Conservation (phyloP, 2,113 vertebrate genomes). For the Tetrax tetrax region DNA sequence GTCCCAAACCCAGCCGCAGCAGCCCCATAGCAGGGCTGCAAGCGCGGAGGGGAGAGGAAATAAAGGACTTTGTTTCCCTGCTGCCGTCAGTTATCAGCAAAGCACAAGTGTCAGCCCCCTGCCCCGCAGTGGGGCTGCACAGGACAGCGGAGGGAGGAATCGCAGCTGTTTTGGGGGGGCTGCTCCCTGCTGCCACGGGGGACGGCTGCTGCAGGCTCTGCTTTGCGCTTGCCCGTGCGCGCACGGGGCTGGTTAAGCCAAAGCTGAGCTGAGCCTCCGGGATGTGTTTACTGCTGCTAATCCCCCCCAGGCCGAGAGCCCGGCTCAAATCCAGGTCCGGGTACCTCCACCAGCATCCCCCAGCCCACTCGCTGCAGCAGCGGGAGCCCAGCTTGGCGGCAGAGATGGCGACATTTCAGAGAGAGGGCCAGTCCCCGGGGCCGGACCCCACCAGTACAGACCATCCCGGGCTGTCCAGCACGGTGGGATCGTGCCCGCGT, state of each 20-base stretch:
- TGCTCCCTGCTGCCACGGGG: fast-evolving
- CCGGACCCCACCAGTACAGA: background rate
- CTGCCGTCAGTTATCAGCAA: background rate
- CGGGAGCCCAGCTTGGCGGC: background rate
- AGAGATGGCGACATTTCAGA: fast-evolving
- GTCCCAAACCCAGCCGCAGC: background rate
- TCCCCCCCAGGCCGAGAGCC: background rate
- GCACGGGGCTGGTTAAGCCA: background rate
- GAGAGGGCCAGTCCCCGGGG: background rate
- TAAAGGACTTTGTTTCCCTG: background rate
- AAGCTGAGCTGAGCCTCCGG: background rate
- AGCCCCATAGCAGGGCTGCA: fast-evolving
- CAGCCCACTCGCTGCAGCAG: background rate
- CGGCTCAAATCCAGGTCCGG: background rate
- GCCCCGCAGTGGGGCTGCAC: background rate
- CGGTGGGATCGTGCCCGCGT: fast-evolving
- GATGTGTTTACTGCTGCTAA: background rate
- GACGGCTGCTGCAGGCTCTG: fast-evolving
- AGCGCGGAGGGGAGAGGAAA: fast-evolving
- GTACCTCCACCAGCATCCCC: background rate
- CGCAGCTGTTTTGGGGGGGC: background rate
- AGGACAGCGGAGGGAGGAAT: background rate
- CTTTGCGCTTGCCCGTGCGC: fast-evolving
- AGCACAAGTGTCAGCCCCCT: background rate
- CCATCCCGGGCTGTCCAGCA: background rate